A percentile compares a stretch with the other conserved stretches of the same genome.
Evolutionary conservation across 2,888 invertebrate species (phyloP).

Genomic region (Cataglyphis altisquamis): DNA sequence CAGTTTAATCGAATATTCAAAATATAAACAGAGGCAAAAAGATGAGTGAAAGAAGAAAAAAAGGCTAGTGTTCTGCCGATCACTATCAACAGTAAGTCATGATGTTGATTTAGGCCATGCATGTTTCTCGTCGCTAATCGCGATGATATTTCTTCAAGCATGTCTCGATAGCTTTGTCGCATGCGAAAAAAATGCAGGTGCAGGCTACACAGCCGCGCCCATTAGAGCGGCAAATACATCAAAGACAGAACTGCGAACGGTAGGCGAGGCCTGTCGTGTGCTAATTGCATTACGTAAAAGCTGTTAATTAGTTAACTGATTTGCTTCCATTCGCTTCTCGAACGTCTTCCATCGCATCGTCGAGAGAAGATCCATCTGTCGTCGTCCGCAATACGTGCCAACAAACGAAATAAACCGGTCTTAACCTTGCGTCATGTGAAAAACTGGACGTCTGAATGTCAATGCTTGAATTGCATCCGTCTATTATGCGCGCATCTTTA

Average conservation of each 20-base stretch:
- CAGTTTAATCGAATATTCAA: neutral
- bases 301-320: slow-evolving; percentile 70
- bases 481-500: neutral
- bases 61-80: neutral
- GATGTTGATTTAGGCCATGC: neutral
- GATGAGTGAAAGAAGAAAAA: neutral
- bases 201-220: slow-evolving; percentile 75
- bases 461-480: neutral
- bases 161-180: slow-evolving; percentile 43
- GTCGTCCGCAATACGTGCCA: slow-evolving; percentile 60
- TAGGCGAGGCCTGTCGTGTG: slow-evolving; percentile 62
- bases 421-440: slow-evolving; percentile 66
- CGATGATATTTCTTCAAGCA: slow-evolving; percentile 39
- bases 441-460: slow-evolving; percentile 10
- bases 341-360: slow-evolving; percentile 45
- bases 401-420: slow-evolving; percentile 65
- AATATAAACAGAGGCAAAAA: neutral
- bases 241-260: slow-evolving; percentile 40
- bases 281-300: slow-evolving; percentile 78
- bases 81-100: neutral
- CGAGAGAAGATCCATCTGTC: slow-evolving; percentile 55
- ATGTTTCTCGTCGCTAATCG: slow-evolving; percentile 7
- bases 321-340: slow-evolving; percentile 24
- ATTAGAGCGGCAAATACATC: slow-evolving; percentile 39
- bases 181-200: slow-evolving; percentile 74